Evolutionary conservation across 2,888 invertebrate species (phyloP).

Genomic region (Phanerotoma sp.): DNA sequence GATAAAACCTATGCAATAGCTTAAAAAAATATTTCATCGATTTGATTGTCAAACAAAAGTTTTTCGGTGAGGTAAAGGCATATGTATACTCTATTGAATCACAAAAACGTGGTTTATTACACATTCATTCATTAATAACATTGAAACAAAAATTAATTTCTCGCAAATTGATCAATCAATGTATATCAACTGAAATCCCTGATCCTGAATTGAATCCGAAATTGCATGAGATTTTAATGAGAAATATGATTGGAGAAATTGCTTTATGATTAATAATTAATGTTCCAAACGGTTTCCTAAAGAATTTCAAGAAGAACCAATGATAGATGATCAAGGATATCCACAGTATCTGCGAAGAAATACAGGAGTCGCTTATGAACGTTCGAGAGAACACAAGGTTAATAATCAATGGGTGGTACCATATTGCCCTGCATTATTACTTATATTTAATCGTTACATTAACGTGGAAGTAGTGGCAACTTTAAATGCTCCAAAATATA

Average conservation of each 20-base stretch:
- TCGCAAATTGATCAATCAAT: conserved; percentile 30
- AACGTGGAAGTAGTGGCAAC: conserved; percentile 38
- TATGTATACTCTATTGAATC: conserved; percentile 31
- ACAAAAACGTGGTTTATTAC: conserved; percentile 34
- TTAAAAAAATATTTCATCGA: no score
- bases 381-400: conserved; percentile 24
- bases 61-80: conserved; percentile 30
- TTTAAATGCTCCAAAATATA: conserved; percentile 35
- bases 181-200: conserved; percentile 46
- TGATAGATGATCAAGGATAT: conserved; percentile 37
- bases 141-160: conserved; percentile 33
- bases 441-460: conserved; percentile 35
- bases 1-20: no score
- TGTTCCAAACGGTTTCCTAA: conserved; percentile 42
- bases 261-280: conserved; percentile 32
- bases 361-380: conserved; percentile 26
- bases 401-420: no score
- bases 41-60: conserved; percentile 22
- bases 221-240: not conserved
- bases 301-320: conserved; percentile 32
- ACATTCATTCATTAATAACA: no score
- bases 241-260: not conserved
- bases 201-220: conserved; percentile 27
- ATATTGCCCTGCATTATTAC: conserved; percentile 35
- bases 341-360: conserved; percentile 34